phyloP scores from a whole-genome alignment of 1,140 invertebrate species.

The Bombyx mori region DNA sequence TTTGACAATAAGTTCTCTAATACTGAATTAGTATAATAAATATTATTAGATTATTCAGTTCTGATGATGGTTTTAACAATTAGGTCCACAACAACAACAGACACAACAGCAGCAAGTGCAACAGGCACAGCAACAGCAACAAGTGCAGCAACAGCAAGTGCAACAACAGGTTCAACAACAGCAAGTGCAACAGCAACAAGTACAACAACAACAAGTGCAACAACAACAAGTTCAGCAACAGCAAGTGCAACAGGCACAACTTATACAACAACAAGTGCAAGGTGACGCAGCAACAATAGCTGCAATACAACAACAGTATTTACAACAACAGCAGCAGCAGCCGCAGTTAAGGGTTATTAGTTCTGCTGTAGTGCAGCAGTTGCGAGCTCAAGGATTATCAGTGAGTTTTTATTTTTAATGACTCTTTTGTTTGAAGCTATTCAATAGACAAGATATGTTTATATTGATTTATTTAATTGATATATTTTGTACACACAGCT shows the following conservation, averaged over 20 bases:
- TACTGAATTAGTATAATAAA: not conserved
- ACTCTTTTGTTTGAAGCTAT: constrained; percentile 6
- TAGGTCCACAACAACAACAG: constrained; percentile 47
- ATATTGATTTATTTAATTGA: not conserved
- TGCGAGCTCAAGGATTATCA: constrained; percentile 63
- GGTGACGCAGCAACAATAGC: constrained; percentile 52
- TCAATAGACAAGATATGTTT: constrained; percentile 1
- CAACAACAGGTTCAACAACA: constrained; percentile 61
- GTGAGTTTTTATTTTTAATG: constrained; percentile 31
- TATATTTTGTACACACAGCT: no score
- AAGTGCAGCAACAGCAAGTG: constrained; percentile 52
- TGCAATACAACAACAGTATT: constrained; percentile 63
- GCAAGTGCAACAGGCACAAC: constrained; percentile 35
- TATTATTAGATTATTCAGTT: no score
- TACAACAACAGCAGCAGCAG: constrained; percentile 72
- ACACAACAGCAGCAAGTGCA: constrained; percentile 22
- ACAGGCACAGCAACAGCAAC: constrained; percentile 25
- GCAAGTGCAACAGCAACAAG: constrained; percentile 37
- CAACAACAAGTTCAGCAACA: constrained; percentile 19
- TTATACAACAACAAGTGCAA: constrained; percentile 52
- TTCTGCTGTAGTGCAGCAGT: constrained; percentile 66
- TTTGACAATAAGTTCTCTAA: not conserved
- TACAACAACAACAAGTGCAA: constrained; percentile 20
- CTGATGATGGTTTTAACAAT: no score
- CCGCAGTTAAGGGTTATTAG: constrained; percentile 68